Percentiles rank a stretch among this genome's conserved stretches.
Conservation (phyloP, 2,797 vertebrate species). For the Spinus pinus region DNA sequence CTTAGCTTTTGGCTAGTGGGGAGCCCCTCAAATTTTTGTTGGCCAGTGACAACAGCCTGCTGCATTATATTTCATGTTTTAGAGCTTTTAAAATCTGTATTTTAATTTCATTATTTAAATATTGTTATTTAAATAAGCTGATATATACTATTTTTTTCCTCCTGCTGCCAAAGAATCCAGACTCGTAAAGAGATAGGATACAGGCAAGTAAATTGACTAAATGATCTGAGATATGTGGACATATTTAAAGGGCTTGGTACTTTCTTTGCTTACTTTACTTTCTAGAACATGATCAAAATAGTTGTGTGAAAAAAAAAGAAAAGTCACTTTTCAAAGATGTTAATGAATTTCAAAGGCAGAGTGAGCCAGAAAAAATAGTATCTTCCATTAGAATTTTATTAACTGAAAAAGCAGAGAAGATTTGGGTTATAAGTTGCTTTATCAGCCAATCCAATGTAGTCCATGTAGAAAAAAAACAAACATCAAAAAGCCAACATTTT, state of each 20-base stretch:
- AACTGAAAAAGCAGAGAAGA: background rate
- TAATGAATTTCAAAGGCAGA: background rate
- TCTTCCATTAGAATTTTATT: background rate
- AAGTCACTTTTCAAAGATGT: background rate
- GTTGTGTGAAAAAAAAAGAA: background rate
- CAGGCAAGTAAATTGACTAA: background rate
- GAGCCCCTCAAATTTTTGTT: background rate
- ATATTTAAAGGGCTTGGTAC: background rate
- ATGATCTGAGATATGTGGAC: background rate
- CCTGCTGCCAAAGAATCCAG: background rate
- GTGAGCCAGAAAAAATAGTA: background rate
- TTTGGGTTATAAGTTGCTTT: background rate
- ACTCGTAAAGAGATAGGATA: background rate
- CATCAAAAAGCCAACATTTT: fast-evolving
- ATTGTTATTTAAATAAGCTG: background rate
- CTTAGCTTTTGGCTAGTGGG: background rate
- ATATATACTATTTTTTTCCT: background rate
- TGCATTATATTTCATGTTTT: background rate
- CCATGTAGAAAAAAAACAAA: background rate
- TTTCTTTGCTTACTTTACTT: background rate
- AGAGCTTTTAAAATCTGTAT: background rate
- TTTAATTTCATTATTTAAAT: background rate
- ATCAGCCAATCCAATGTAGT: background rate
- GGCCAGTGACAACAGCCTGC: background rate
- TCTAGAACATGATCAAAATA: background rate